Base-by-base conservation (phyloP, 2,888 invertebrate species). In the Aporophyla nigra region DNA sequence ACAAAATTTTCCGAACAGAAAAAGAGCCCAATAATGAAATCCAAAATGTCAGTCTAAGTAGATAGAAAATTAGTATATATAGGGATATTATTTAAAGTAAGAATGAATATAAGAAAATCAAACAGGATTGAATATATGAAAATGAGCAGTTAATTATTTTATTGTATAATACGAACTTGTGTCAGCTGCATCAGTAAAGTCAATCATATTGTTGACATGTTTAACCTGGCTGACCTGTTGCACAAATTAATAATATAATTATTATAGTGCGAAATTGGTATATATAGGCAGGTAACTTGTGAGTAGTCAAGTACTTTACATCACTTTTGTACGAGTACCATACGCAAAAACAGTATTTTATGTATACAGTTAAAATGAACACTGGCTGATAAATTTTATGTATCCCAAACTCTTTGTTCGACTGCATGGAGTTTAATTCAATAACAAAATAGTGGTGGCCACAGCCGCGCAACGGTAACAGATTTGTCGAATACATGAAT, bases 401-500 rank as follows among this genome's bases (percentile, higher is more conserved):
- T 56, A 21, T 21, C 14, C 4, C 9, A 21, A 40, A 43, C 12
- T 43, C 53, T 16, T 71, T 74, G 16, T 27, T 43, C 21, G 5
- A 72, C 16, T 33, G 19, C n/a, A 40, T 51, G 14, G 5, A 82
- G 46, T 63, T 67, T 78, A 21, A 80, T 84, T 43, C 46, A 49
- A 58, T 43, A 62, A 61, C 43, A 80, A 79, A 71, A 68, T 69
- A 68, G 46, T 40, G 51, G 27, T 46, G 54, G 54, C 7, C 19
- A 12, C n/a, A 58, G 24, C 62, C 16, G 46, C 14, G 49, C 24
- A 58, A 53, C 40, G 24, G 40, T 51, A 63, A 59, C 63, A 72
- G 80, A 65, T 80, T 84, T 72, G 9, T 19, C 10, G 72, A 81
- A 80, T 81, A 66, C 5, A 84, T 80, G 74, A 80, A 81, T 80